These are phyloP conservation scores for Tuberolachnus salignus DNA, from an alignment of 2,888 invertebrate genomes.

Conservation along the genomic window DNA sequence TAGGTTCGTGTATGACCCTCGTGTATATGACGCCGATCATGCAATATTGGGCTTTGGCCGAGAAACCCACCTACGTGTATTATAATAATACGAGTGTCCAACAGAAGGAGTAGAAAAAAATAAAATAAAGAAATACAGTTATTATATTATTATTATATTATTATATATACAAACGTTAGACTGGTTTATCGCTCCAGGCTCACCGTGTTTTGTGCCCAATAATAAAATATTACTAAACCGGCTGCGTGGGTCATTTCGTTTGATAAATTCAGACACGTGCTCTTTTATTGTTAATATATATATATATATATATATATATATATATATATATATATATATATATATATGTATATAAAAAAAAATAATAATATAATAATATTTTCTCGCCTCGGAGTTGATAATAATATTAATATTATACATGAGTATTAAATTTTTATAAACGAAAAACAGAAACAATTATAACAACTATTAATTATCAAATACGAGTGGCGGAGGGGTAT, in stretches of 20 bases:
- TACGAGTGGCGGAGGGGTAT: no score
- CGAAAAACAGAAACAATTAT: constrained; percentile 33
- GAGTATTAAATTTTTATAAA: no score
- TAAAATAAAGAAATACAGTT: constrained; percentile 54
- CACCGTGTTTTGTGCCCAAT: constrained; percentile 51
- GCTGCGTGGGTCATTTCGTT: constrained; percentile 48
- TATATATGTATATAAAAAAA: no score
- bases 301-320: no score
- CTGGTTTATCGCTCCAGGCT: constrained; percentile 53
- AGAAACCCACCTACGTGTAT: constrained; percentile 43
- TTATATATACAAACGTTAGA: constrained; percentile 18
- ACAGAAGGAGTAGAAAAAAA: constrained; percentile 23
- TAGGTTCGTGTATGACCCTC: constrained; percentile 30
- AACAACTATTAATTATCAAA: constrained; percentile 17
- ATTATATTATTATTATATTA: no score
- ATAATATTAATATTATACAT: not conserved
- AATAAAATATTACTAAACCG: constrained; percentile 51
- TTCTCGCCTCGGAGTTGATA: no score
- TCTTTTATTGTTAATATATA: constrained; percentile 39
- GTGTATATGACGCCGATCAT: constrained; percentile 26
- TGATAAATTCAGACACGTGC: constrained; percentile 50
- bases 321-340: no score
- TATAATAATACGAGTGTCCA: constrained; percentile 25
- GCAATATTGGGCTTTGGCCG: constrained; percentile 45
- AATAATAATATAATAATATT: no score